These are phyloP conservation scores for Peromyscus maniculatus DNA, from an alignment of 2,113 vertebrate species.

Conservation along the genomic window DNA sequence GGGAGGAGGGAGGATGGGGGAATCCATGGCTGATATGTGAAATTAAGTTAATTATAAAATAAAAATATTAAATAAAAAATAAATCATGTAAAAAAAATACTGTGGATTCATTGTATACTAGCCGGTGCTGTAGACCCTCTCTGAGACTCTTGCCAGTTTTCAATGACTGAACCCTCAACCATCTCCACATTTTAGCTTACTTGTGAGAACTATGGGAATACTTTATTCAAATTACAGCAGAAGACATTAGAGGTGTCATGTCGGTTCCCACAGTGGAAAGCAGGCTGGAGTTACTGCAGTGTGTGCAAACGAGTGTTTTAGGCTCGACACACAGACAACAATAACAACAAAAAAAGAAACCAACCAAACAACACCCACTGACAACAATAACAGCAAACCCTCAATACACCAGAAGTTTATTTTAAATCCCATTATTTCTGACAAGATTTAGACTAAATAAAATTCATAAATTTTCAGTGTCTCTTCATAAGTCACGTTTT, in stretches of 20 bases:
- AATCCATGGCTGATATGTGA: no score
- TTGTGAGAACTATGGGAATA: conserved; percentile 4
- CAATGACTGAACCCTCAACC: not conserved
- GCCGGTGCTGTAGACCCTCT: not conserved
- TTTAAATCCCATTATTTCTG: conserved; percentile 39
- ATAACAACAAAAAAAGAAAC: not conserved
- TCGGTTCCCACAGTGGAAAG: not conserved
- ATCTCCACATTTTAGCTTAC: not conserved
- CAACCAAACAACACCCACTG: not conserved
- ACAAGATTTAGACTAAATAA: not conserved
- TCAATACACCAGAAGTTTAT: not conserved
- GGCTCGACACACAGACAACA: no score
- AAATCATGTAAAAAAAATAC: not conserved
- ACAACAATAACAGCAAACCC: not conserved
- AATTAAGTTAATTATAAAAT: no score
- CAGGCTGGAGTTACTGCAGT: not conserved
- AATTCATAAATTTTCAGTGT: not conserved
- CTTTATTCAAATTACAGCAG: not conserved
- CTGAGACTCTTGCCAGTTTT: not conserved
- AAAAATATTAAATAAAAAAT: no score
- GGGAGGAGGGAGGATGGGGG: no score
- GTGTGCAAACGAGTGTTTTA: not conserved
- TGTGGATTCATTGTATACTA: not conserved
- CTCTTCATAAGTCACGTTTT: not conserved
- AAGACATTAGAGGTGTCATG: not conserved